Conservation (phyloP, 2,888 invertebrate genomes). For the Mesorhabditis belari region DNA sequence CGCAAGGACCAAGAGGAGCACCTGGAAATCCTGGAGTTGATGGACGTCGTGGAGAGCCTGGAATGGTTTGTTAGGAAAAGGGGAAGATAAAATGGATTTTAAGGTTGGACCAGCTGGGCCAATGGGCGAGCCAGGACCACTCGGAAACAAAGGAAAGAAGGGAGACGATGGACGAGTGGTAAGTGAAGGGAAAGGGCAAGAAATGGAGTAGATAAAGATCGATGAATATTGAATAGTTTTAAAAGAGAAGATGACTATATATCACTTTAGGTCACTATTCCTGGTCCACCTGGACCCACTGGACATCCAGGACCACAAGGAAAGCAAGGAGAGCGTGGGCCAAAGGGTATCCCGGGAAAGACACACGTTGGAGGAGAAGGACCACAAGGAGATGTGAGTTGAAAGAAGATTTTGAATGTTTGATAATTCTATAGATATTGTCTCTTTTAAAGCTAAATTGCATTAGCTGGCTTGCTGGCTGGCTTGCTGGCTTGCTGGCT, state of each 20-base stretch:
- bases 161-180: slow-evolving; percentile 38
- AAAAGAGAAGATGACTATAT: too few species aligned
- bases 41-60: slow-evolving; percentile 48
- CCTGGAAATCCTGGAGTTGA: slow-evolving; percentile 45
- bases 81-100: not conserved
- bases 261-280: too few species aligned
- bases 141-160: slow-evolving; percentile 36
- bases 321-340: slow-evolving; percentile 38
- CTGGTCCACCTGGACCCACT: slow-evolving; percentile 34
- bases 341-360: slow-evolving; percentile 38
- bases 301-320: slow-evolving; percentile 38
- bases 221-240: too few species aligned
- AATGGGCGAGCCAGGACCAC: slow-evolving; percentile 32
- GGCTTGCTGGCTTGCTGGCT: too few species aligned
- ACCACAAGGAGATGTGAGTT: slow-evolving; percentile 36
- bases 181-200: slow-evolving; percentile 8
- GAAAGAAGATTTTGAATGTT: too few species aligned
- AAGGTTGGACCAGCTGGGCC: slow-evolving; percentile 46
- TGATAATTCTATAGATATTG: too few species aligned
- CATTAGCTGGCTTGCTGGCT: too few species aligned
- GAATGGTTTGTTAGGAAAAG: slow-evolving; percentile 35
- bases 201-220: too few species aligned
- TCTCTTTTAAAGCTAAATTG: too few species aligned
- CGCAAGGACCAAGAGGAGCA: slow-evolving; percentile 39
- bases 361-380: slow-evolving; percentile 39